Evolutionary conservation across 1,140 invertebrate species (phyloP).

Genomic region (Brachionus calyciflorus): DNA sequence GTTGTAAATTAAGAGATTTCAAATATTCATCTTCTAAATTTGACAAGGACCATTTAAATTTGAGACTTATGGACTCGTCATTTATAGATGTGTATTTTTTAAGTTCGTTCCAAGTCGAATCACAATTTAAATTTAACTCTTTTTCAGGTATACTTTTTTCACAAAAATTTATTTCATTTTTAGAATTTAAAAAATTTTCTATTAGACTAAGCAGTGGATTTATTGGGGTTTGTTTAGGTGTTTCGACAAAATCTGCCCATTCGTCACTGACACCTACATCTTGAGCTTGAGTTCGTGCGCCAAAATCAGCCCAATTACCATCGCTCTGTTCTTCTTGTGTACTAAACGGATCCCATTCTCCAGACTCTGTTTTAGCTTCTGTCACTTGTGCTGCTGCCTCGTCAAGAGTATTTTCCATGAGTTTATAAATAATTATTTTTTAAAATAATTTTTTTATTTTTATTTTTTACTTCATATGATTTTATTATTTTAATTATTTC

Average conservation of each 20-base stretch:
- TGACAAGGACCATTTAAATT: conserved; percentile 18
- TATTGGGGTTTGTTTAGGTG: not conserved
- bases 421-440: not conserved
- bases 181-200: conserved; percentile 1
- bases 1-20: conserved; percentile 4
- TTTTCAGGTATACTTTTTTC: not conserved
- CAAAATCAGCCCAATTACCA: not conserved
- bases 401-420: not conserved
- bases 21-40: conserved; percentile 27
- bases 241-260: conserved; percentile 36
- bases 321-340: not conserved
- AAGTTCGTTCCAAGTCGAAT: conserved; percentile 12
- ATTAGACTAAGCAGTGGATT: not conserved
- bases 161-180: conserved; percentile 16
- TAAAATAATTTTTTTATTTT: too few species aligned
- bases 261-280: not conserved
- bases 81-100: conserved; percentile 1
- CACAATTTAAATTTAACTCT: not conserved
- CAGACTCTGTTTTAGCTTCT: too few species aligned
- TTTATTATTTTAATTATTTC: conserved; percentile 34
- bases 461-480: conserved; percentile 26
- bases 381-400: too few species aligned
- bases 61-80: conserved; percentile 24
- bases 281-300: not conserved
- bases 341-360: conserved; percentile 21